phyloP scores from a whole-genome alignment of 2,797 vertebrate genomes.

The Choloepus didactylus region DNA sequence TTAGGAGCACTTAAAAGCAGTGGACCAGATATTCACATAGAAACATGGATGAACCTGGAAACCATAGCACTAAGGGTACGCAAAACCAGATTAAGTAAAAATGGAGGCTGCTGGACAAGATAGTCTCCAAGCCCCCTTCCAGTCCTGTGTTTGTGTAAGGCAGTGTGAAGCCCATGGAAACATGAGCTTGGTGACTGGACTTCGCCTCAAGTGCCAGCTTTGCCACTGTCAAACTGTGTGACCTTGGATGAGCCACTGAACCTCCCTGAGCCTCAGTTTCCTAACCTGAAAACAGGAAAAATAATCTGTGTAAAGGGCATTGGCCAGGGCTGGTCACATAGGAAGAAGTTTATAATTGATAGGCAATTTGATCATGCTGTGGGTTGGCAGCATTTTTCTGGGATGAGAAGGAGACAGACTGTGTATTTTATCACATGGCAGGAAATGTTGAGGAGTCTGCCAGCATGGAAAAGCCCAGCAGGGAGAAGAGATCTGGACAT shows the following conservation, averaged over 20 bases:
- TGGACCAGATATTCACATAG: neutral
- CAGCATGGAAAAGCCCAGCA: neutral
- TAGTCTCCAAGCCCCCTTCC: neutral
- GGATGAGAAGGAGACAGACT: neutral
- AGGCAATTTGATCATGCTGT: accelerated
- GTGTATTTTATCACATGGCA: neutral
- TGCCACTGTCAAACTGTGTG: neutral
- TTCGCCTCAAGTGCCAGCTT: neutral
- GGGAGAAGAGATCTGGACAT: neutral
- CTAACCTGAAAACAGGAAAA: neutral
- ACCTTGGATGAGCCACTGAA: neutral
- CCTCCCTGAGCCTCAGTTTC: neutral
- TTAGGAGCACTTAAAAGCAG: neutral
- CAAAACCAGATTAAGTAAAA: neutral
- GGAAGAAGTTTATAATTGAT: neutral
- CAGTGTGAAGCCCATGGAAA: neutral
- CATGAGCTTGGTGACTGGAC: no score
- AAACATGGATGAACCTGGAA: neutral
- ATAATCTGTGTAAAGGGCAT: neutral
- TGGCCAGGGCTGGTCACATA: neutral
- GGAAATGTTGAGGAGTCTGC: neutral
- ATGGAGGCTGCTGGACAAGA: neutral
- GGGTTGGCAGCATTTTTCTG: neutral
- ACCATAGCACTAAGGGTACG: neutral
- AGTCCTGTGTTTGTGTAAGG: neutral